These are phyloP conservation scores for Monodelphis domestica DNA, from an alignment of 2,797 vertebrate species.

Conservation along the genomic window DNA sequence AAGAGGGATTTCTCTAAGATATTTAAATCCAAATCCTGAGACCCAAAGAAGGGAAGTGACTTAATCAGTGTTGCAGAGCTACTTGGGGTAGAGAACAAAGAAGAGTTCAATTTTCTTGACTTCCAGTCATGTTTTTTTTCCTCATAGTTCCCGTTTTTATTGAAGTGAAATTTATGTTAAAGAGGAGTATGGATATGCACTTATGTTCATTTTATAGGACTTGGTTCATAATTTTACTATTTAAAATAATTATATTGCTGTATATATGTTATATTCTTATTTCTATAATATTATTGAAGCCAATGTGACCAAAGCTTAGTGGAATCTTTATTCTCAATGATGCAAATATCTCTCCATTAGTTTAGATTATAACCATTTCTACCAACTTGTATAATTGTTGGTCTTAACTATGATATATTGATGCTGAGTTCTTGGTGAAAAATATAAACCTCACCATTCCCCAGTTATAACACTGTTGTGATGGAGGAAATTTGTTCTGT, in stretches of 20 bases:
- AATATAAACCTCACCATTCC: neutral
- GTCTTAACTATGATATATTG: neutral
- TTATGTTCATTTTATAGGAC: neutral
- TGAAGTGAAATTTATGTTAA: neutral
- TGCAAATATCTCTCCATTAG: neutral
- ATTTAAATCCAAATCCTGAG: no score
- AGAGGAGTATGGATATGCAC: neutral
- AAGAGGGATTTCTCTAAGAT: no score
- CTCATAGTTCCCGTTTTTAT: neutral
- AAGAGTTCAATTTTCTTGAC: neutral
- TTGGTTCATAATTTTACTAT: neutral
- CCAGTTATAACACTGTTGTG: slow-evolving; percentile 17
- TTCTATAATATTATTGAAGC: neutral
- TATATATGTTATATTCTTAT: neutral
- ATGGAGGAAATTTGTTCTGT: neutral
- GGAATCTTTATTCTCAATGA: neutral
- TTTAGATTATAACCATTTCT: neutral
- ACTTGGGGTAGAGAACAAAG: neutral
- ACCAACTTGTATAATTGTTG: neutral
- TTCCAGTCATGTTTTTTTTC: neutral
- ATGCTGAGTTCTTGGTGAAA: neutral
- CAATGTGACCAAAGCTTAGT: neutral
- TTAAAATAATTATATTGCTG: neutral
- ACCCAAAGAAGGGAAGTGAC: no score
- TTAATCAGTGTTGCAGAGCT: no score